These are phyloP conservation scores for Carterocephalus palaemon DNA, from an alignment of 2,888 invertebrate species.

Conservation along the genomic window DNA sequence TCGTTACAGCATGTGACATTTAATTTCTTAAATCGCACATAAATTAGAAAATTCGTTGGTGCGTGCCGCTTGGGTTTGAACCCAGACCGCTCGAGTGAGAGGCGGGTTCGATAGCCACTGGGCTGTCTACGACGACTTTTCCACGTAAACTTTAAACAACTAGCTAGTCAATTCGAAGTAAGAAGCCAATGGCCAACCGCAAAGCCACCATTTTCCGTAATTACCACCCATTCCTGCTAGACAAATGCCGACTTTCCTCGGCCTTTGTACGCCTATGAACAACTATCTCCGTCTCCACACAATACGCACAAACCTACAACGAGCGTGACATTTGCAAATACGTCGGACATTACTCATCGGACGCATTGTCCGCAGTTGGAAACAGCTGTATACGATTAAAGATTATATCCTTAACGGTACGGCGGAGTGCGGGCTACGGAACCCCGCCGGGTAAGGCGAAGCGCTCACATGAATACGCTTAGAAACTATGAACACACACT, in stretches of 20 bases:
- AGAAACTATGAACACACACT: too few species aligned
- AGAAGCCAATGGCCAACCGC: not conserved
- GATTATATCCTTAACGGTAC: conserved; percentile 72
- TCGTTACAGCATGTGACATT: too few species aligned
- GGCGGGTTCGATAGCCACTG: too few species aligned
- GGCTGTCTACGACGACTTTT: too few species aligned
- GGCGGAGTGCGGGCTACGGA: conserved; percentile 49
- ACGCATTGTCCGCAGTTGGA: conserved; percentile 55
- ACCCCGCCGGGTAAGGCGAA: conserved; percentile 34
- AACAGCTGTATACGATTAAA: conserved; percentile 65
- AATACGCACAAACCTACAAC: conserved; percentile 38
- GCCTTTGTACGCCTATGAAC: conserved; percentile 12
- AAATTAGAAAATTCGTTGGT: too few species aligned
- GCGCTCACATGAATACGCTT: conserved; percentile 31
- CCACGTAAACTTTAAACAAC: too few species aligned
- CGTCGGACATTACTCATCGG: conserved; percentile 60
- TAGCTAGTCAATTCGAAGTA: not conserved
- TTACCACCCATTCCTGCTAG: conserved; percentile 14
- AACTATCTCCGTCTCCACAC: conserved; percentile 15
- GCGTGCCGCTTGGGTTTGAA: too few species aligned
- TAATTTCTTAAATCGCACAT: too few species aligned
- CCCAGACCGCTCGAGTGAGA: too few species aligned
- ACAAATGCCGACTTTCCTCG: conserved; percentile 16
- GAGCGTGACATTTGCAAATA: conserved; percentile 63
- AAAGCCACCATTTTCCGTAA: conserved; percentile 11